phyloP scores from a whole-genome alignment of 2,113 vertebrate genomes.

The Syrrhaptes paradoxus region DNA sequence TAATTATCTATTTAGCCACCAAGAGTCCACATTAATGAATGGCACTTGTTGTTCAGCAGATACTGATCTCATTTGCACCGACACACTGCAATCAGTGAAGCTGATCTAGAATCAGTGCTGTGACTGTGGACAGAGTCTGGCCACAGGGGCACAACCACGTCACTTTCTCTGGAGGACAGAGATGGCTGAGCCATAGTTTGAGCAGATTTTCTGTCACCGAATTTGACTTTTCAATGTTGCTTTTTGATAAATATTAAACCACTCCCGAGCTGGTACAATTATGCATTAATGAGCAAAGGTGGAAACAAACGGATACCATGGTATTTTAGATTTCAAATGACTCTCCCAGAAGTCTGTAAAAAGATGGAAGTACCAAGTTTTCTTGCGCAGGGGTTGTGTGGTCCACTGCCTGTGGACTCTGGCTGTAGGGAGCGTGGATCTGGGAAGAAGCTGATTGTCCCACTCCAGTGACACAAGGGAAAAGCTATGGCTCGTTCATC shows the following conservation, averaged over 20 bases:
- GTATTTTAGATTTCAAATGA: not conserved
- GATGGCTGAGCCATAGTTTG: not conserved
- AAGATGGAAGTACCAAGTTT: not conserved
- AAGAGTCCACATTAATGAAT: constrained; percentile 69
- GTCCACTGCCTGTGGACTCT: not conserved
- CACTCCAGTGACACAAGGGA: not conserved
- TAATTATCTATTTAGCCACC: constrained; percentile 68
- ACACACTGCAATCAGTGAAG: not conserved
- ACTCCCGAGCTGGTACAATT: not conserved
- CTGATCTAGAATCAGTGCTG: not conserved
- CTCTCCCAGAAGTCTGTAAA: not conserved
- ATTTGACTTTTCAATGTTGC: not conserved
- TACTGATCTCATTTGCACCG: not conserved
- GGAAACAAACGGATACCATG: not conserved
- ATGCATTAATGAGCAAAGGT: not conserved
- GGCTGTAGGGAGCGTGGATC: not conserved
- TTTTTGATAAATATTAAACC: not conserved
- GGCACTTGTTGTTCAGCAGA: constrained; percentile 1
- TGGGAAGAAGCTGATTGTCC: not conserved
- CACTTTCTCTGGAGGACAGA: not conserved
- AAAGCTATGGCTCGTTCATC: constrained; percentile 20
- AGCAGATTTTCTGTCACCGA: not conserved
- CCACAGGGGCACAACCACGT: not conserved
- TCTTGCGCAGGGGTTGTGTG: not conserved
- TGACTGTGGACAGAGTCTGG: not conserved